Base-by-base conservation (phyloP, 2,113 vertebrate genomes). In the Sigmodon hispidus region DNA sequence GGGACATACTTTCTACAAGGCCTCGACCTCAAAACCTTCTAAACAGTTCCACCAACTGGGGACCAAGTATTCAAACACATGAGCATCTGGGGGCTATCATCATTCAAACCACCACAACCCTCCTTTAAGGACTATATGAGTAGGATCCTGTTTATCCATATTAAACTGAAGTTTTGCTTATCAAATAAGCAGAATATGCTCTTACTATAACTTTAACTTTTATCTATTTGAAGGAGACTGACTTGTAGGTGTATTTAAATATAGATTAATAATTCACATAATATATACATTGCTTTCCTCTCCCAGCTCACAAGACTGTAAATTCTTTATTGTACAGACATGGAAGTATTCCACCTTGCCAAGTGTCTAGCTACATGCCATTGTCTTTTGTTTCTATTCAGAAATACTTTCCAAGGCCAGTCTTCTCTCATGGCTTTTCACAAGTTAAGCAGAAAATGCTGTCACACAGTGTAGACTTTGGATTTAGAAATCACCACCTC, bases 351-450 rank as follows among this genome's bases (percentile, higher is more conserved):
- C 31, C 61, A 94, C 85, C 80, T 90, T 57, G 89, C 45, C 69
- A 93, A 65, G 93, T 0, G 0, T 84, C 69, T 84, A 95, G 80
- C 21, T 86, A 10, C 40, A 81, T 0, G 19, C 34, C 57, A 90
- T 40, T 95, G 91, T 93, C 72, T 90, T 91, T 81, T 76, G 86
- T 81, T 94, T 92, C 59, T 22, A 94, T 36, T 88, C n/a, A n/a
- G 86, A 92, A 81, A 26, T 59, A 21, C 90, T 94, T 94, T 89
- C 67, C 90, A 85, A 93, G 29, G 36, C 29, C 75, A 94, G 69
- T 7, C 65, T 89, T 81, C 84, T 89, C 61, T 79, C 83, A 80
- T 4, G 4, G 43, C 34, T 81, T 87, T 85, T 92, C 76, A 76
- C 69, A 90, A 89, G 34, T 59, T 52, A 77, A 94, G 57, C 73